These are phyloP conservation scores for Hymenopus coronatus DNA, from an alignment of 2,888 invertebrate genomes.

Conservation along the genomic window DNA sequence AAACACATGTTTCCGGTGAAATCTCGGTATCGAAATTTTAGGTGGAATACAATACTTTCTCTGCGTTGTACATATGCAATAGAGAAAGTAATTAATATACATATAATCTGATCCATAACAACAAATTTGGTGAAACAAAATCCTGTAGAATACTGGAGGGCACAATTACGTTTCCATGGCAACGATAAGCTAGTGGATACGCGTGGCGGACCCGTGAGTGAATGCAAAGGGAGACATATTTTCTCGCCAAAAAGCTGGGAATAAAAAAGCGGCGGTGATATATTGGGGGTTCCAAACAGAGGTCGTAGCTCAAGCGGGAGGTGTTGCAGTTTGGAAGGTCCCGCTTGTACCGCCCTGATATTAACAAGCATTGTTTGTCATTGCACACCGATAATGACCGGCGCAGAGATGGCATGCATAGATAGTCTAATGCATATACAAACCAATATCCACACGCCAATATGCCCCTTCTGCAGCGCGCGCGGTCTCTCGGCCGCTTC, in stretches of 20 bases:
- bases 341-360: conserved; percentile 9
- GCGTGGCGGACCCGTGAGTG: neutral
- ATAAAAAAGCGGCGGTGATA: neutral
- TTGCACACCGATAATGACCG: conserved; percentile 19
- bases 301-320: neutral
- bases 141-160: too few relatives aligned
- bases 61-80: too few relatives aligned
- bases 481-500: neutral
- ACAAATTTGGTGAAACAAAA: too few relatives aligned
- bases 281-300: neutral
- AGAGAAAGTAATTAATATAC: too few relatives aligned
- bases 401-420: conserved; percentile 15
- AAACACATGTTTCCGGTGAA: too few relatives aligned
- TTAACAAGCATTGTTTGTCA: conserved; percentile 27
- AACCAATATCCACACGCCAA: conserved; percentile 20
- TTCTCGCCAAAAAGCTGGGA: neutral
- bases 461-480: neutral
- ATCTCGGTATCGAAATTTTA: too few relatives aligned
- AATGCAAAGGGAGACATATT: neutral
- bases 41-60: too few relatives aligned
- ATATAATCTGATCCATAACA: too few relatives aligned
- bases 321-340: neutral
- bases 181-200: too few relatives aligned
- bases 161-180: too few relatives aligned
- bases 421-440: conserved; percentile 24